A percentile compares a stretch with the other conserved stretches of the same genome.
Evolutionary conservation across 2,888 invertebrate species (phyloP).

Genomic region (Apocheima hispidaria): DNA sequence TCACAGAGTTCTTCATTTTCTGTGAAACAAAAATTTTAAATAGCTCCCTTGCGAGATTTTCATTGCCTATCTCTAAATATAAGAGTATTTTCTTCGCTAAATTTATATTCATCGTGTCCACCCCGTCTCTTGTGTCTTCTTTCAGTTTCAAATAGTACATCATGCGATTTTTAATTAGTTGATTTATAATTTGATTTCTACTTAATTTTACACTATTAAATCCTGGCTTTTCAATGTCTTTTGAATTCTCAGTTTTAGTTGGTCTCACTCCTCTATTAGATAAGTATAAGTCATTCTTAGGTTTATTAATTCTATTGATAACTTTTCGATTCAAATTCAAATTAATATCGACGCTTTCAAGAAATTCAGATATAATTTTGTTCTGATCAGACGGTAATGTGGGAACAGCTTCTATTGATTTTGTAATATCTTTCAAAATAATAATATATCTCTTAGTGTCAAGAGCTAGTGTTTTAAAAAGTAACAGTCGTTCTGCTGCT

Average conservation of each 20-base stretch:
- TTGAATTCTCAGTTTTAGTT: neutral
- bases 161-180: conserved; percentile 71
- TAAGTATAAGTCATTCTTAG: conserved; percentile 23
- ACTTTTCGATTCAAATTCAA: conserved; percentile 60
- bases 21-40: conserved; percentile 63
- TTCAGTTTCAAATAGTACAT: conserved; percentile 61
- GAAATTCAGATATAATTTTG: conserved; percentile 58
- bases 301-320: conserved; percentile 48
- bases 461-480: conserved; percentile 65
- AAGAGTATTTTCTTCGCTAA: conserved; percentile 66
- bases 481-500: conserved; percentile 57
- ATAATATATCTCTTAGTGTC: conserved; percentile 58
- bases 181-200: conserved; percentile 68
- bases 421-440: conserved; percentile 57
- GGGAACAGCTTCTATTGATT: conserved; percentile 44
- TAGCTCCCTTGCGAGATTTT: conserved; percentile 66
- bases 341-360: conserved; percentile 56
- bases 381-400: conserved; percentile 51
- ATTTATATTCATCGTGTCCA: conserved; percentile 61
- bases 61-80: conserved; percentile 65
- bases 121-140: conserved; percentile 52
- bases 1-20: conserved; percentile 43
- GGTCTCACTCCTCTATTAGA: conserved; percentile 1
- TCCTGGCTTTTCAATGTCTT: neutral
- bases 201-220: conserved; percentile 53